Conservation (phyloP, 1,140 invertebrate genomes). For the Cydia strobilella region DNA sequence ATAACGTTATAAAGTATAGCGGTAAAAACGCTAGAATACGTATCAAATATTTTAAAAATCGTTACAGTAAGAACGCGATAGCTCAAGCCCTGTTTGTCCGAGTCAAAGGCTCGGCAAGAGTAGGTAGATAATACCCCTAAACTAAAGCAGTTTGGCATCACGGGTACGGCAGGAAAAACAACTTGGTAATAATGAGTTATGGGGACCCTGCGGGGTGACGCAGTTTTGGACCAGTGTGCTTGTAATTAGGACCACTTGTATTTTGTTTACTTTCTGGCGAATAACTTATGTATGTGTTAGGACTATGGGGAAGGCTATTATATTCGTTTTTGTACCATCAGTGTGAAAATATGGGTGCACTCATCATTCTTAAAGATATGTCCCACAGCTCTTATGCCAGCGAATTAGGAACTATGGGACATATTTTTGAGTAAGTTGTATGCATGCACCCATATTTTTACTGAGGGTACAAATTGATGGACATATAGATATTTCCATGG, state of each 20-base stretch:
- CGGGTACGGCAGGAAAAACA: conserved; percentile 57
- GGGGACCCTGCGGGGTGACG: conserved; percentile 29
- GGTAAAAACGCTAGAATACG: too few species aligned
- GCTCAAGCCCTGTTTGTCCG: background rate
- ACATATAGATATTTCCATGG: too few species aligned
- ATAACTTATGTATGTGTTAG: conserved; percentile 41
- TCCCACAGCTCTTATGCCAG: too few species aligned
- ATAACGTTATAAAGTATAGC: too few species aligned
- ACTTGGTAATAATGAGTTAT: conserved; percentile 65
- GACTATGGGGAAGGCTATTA: background rate
- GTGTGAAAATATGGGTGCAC: too few species aligned
- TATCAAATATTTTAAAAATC: too few species aligned
- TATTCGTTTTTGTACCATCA: too few species aligned
- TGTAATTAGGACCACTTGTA: conserved; percentile 35
- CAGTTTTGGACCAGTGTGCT: conserved; percentile 45
- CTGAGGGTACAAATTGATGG: too few species aligned
- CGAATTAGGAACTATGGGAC: too few species aligned
- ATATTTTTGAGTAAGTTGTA: too few species aligned
- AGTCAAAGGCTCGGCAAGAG: background rate
- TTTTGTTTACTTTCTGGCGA: conserved; percentile 39
- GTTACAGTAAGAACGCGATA: background rate
- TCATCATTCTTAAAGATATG: too few species aligned
- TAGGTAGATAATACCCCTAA: background rate
- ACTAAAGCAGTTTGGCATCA: conserved; percentile 27
- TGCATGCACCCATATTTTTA: too few species aligned